Evolutionary conservation across 2,113 vertebrate genomes (phyloP), one percentile per base, ranked within the genome.

Genomic region (Serilophus lunatus): DNA sequence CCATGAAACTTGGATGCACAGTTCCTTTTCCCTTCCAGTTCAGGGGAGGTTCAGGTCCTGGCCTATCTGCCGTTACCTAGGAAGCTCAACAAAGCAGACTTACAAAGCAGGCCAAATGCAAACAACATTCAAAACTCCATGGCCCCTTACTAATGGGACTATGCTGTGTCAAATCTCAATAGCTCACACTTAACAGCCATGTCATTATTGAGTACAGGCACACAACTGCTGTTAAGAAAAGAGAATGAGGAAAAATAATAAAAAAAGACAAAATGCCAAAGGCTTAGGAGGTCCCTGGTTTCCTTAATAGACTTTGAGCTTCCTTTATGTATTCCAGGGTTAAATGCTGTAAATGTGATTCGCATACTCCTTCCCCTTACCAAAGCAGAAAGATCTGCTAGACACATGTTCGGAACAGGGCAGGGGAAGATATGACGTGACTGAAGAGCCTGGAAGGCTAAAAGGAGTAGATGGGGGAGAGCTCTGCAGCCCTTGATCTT

Each of bases 321-420:
- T 97, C 95, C 95, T 96, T 97, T 97, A 97, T 97, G 96, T 97
- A 97, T 95, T 97, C 95, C 97, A 98, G 97, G 96, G 96, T 96
- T 98, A 97, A 97, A 95, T 94, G 93, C 88, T 96, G 88, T 96
- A 97, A 98, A 97, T 98, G 97, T 90, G 91, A 96, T 96, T 97
- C 88, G 5, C 96, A 91, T 96, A 92, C 76, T 94, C 95, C 60
- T 66, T 91, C 82, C 75, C 77, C 75, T 79, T 82, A 69, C 60
- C 70, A 89, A 80, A 96, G 90, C 66, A 92, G 91, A 88, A 74
- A 40, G 94, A 91, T 98, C 97, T 98, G 98, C 94, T 97, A 72
- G 96, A 97, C 98, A 98, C 95, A 97, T 98, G 98, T 98, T 98
- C 33, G 0, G 93, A 97, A 88, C 57, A 56, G 96, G 95, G 92